Base-by-base conservation (phyloP, 53 echinoderm and acorn worm genomes). In the Glandiceps talaboti region DNA sequence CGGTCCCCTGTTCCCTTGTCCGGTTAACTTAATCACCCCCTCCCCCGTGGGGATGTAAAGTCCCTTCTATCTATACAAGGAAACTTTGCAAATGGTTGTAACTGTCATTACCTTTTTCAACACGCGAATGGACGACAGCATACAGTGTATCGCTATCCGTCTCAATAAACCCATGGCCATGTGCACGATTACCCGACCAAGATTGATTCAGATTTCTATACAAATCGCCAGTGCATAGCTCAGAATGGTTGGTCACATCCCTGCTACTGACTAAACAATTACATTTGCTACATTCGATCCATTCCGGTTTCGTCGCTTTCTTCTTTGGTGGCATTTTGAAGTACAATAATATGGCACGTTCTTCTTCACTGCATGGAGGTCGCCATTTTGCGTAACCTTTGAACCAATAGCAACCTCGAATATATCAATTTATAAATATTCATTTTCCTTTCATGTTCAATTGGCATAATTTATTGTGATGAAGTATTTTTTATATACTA, bases 71-170 rank as follows among this genome's bases (percentile, higher is more conserved):
- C n/a, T n/a, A n/a, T n/a, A n/a, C n/a, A n/a, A n/a, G n/a, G n/a
- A n/a, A n/a, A n/a, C n/a, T n/a, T n/a, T n/a, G n/a, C n/a, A n/a
- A n/a, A n/a, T n/a, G n/a, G n/a, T n/a, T n/a, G n/a, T n/a, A n/a
- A n/a, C n/a, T n/a, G n/a, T n/a, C n/a, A n/a, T n/a, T 32, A 91
- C 91, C 91, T 80, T 88, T 91, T 74, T 91, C 91, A 75, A 78
- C 79, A 30, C 85, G 88, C 77, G 64, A 30, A 31, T 80, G 82
- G 74, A 88, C 85, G 75, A 84, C 91, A 20, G 80, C 86, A 29
- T 81, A 73, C 75, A 91, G 81, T 28, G 88, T 86, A 1, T 81
- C 75, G 75, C 77, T 82, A 28, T 83, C 77, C 77, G 88, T 83
- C 32, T 80, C 20, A 45, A 45, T n/a, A n/a, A n/a, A n/a, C n/a